Base-by-base conservation (phyloP, 1,140 invertebrate genomes). In the Camponotus vicinus region DNA sequence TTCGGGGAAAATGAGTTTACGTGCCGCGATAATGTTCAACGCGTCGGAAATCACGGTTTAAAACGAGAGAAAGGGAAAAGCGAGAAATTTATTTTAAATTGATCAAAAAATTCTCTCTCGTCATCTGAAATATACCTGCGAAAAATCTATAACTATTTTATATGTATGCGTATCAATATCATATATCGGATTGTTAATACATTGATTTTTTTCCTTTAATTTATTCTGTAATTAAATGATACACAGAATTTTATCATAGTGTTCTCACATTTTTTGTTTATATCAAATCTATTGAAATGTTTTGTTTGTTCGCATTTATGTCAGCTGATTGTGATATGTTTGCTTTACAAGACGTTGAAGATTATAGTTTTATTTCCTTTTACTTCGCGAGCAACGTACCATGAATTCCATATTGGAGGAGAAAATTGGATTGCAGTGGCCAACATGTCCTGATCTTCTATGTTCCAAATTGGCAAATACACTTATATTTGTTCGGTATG, bases 1-100 rank as follows among this genome's bases (percentile, higher is more conserved):
- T 63, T 69, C 34, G 27, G 37, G 9, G 59, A 61, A 71, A 86
- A 71, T 86, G 64, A 83, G 64, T 88, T 79, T 88, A 88, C 86
- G 69, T 79, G 82, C 75, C 57, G 34, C 32, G 66, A 21, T 61
- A 77, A 78, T 85, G 42, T 75, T 83, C 55, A 49, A 49, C 34
- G 7, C 40, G 67, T 37, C 57, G 55, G 57, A 21, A 55, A 69
- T 69, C 21, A 15, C 34, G 55, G 5, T 32, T 42, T 57, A 32
- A 70, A 42, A 34, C 8, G n/a, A 15, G 2, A 34, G 55, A 32
- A 21, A 27, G 2, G 40, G 15, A n/a, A 55, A 15, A 9, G 11
- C 0, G 15, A 32, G 2, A 32, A 45, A 78, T 64, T 7, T 6
- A 64, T 64, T 69, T 40, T n/a, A 40, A 40, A 69, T 69, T 40